Base-by-base conservation (phyloP, 2,888 invertebrate genomes). In the Synergus gifuensis region DNA sequence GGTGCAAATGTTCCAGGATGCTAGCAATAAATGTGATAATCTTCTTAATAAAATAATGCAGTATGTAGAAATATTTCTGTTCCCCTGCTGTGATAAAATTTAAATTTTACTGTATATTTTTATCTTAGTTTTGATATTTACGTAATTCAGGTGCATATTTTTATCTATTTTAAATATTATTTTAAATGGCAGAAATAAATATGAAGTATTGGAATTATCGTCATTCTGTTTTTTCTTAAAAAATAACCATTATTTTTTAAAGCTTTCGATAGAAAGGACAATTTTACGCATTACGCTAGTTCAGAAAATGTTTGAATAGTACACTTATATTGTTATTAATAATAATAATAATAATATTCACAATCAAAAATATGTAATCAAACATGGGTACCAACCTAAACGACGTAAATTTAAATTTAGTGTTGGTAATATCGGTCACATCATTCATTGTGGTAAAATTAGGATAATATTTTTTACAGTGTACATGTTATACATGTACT, bases 1-100 rank as follows among this genome's bases (percentile, higher is more conserved):
- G 93, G 93, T 83, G 91, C 86, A 86, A 88, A 86, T 92, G 92
- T 89, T 79, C 81, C 88, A 83, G 86, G 91, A 11, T 92, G 91
- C 82, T 69, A 11, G 11, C 18, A 66, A 66, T 42, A 49, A n/a
- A 54, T 7, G 36, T 36, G 36, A 7, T 28, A 28, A 3, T 28
- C 28, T 2, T 28, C 28, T 28, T 1, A 28, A 28, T 28, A 28
- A 3, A 28, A 28, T 28, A 28, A 28, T 28, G 28, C 28, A 28
- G 28, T 28, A 28, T 36, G 5, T 36, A 36, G 36, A 54, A 54
- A 54, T 54, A n/a, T 54, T n/a, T n/a, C 16, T 16, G 4, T 2
- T 54, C 0, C 16, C n/a, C n/a, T 54, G n/a, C 2, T 54, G 54
- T n/a, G 54, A n/a, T 54, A 0, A 54, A 54, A 54, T 54, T 54